Percentiles rank a stretch among this genome's conserved stretches.
These are phyloP conservation scores for Dascillus cervinus DNA, from an alignment of 2,888 invertebrate species.

Conservation along the genomic window DNA sequence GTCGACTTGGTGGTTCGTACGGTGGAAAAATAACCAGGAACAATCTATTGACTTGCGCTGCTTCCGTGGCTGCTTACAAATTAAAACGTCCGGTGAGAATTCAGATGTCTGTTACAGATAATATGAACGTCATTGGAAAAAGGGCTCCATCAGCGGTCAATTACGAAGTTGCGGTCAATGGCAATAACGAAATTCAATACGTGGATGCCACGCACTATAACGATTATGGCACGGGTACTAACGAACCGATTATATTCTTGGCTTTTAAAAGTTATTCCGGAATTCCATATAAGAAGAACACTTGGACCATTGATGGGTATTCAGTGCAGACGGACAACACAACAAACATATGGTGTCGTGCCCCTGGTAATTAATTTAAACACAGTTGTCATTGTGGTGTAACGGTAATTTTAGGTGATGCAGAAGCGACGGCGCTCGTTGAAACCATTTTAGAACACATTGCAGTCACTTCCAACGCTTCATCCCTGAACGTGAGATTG, in stretches of 20 bases:
- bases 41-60: constrained; percentile 52
- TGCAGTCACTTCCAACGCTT: constrained; percentile 47
- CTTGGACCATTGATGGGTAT: constrained; percentile 43
- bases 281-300: no score
- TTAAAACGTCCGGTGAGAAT: constrained; percentile 61
- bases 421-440: constrained; percentile 1
- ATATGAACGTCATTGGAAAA: constrained; percentile 64
- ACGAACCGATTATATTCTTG: constrained; percentile 46
- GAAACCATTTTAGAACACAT: constrained; percentile 54
- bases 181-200: constrained; percentile 59
- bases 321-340: constrained; percentile 55
- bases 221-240: constrained; percentile 47
- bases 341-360: constrained; percentile 55
- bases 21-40: constrained; percentile 68
- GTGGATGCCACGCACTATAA: constrained; percentile 49
- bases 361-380: constrained; percentile 59
- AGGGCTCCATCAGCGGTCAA: constrained; percentile 52
- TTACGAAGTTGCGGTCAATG: constrained; percentile 60
- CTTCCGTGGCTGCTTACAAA: constrained; percentile 61
- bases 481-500: constrained; percentile 51
- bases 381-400: no score
- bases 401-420: no score
- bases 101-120: constrained; percentile 61
- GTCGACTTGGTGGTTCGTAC: constrained; percentile 73
- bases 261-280: constrained; percentile 56